A percentile compares a stretch with the other conserved stretches of the same genome.
phyloP scores from a whole-genome alignment of 1,140 invertebrate genomes.

The Achatina immaculata region DNA sequence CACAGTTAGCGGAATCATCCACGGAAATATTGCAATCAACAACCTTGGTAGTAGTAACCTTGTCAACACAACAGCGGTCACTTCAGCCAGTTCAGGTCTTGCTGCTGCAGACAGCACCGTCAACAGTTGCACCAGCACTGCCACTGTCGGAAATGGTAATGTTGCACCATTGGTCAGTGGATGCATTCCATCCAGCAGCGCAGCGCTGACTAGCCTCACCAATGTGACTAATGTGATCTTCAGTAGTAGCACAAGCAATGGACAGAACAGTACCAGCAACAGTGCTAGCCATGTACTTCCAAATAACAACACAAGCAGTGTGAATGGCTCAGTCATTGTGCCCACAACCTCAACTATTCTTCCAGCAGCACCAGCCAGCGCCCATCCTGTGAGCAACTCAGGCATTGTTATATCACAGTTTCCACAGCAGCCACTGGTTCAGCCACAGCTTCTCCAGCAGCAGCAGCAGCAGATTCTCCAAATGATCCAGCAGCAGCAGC shows the following conservation, averaged over 20 bases:
- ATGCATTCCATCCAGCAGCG: background rate
- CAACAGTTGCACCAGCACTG: background rate
- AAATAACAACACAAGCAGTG: slow-evolving; percentile 1
- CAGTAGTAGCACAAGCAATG: slow-evolving; percentile 4
- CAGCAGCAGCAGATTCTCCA: slow-evolving; percentile 34
- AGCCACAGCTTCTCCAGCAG: slow-evolving; percentile 35
- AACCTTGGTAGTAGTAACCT: background rate
- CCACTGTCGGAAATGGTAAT: background rate
- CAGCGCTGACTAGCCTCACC: slow-evolving; percentile 4
- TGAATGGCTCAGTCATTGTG: background rate
- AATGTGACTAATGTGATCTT: slow-evolving; percentile 9
- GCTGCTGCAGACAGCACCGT: background rate
- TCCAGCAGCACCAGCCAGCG: background rate
- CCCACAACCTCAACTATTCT: background rate
- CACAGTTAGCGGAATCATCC: background rate
- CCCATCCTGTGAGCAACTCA: background rate
- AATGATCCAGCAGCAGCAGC: slow-evolving; percentile 35
- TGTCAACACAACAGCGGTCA: background rate
- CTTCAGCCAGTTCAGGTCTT: background rate
- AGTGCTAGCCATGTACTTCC: background rate
- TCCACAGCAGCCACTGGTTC: slow-evolving; percentile 30
- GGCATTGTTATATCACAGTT: background rate
- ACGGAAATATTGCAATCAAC: slow-evolving; percentile 6
- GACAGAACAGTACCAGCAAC: slow-evolving; percentile 8
- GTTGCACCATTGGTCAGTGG: background rate